phyloP scores from a whole-genome alignment of 2,797 vertebrate species.

The Astyanax mexicanus region DNA sequence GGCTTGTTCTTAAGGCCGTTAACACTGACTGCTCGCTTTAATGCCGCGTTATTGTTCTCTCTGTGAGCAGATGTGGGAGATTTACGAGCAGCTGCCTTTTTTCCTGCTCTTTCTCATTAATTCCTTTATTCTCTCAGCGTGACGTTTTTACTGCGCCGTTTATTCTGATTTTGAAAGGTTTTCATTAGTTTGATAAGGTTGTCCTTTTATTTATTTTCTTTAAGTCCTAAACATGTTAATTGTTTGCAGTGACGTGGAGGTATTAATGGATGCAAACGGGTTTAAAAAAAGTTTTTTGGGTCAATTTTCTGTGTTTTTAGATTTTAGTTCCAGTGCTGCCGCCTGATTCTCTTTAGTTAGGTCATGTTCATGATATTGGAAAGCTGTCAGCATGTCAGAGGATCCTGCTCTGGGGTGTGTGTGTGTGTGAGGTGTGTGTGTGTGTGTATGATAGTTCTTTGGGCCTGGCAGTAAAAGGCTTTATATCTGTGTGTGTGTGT shows the following conservation, averaged over 20 bases:
- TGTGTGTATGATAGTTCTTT: background rate
- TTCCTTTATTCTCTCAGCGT: background rate
- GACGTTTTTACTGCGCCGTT: constrained; percentile 23
- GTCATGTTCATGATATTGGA: constrained; percentile 42
- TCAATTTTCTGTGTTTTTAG: background rate
- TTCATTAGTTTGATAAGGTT: background rate
- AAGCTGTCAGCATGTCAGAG: constrained; percentile 46
- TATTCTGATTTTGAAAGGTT: background rate
- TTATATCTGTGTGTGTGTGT: background rate
- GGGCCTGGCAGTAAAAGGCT: background rate
- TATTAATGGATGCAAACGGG: background rate
- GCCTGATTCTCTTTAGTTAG: constrained; percentile 22
- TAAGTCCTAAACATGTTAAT: background rate
- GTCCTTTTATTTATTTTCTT: background rate
- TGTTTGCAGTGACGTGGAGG: background rate
- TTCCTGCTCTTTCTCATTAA: constrained; percentile 19
- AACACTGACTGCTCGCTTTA: constrained; percentile 30
- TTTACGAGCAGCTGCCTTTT: constrained; percentile 42
- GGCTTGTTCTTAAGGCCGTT: background rate
- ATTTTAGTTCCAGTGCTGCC: background rate
- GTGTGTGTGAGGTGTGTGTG: background rate
- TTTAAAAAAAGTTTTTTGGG: background rate
- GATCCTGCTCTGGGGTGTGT: constrained; percentile 18
- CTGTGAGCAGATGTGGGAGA: constrained; percentile 53
- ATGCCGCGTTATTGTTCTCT: constrained; percentile 43